These are phyloP conservation scores for Mobula hypostoma DNA, from an alignment of 2,113 vertebrate genomes.

Conservation along the genomic window DNA sequence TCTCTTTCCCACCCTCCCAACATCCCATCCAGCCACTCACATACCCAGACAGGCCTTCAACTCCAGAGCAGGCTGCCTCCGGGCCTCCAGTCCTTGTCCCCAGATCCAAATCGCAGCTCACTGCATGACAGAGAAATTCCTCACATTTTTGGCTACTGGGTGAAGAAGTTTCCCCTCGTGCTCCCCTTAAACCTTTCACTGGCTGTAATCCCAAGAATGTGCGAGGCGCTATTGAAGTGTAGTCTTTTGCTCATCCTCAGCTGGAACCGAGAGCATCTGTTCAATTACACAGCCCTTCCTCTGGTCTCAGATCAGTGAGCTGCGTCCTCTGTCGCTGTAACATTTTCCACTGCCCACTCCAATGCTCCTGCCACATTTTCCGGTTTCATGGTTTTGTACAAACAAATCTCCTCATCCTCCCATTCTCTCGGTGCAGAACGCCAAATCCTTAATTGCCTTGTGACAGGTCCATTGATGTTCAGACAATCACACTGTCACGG, in stretches of 20 bases:
- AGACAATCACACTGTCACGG: not conserved
- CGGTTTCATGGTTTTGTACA: not conserved
- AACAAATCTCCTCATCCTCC: not conserved
- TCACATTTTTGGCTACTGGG: too few relatives aligned
- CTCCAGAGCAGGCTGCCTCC: too few relatives aligned
- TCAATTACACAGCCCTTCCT: not conserved
- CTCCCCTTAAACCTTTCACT: not conserved
- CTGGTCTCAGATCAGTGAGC: not conserved
- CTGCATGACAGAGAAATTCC: too few relatives aligned
- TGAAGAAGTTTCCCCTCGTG: too few relatives aligned
- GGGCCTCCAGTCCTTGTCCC: too few relatives aligned
- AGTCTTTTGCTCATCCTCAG: not conserved
- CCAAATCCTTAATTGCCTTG: not conserved
- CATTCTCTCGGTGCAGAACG: not conserved
- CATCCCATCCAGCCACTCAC: too few relatives aligned
- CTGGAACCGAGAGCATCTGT: not conserved
- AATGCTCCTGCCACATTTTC: not conserved
- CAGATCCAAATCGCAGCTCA: too few relatives aligned
- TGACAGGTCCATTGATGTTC: not conserved
- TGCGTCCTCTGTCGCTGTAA: too few relatives aligned
- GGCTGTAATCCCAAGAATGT: not conserved
- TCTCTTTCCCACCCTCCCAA: too few relatives aligned
- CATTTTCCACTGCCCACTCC: not conserved
- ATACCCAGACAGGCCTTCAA: too few relatives aligned
- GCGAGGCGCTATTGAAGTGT: not conserved